phyloP scores from a whole-genome alignment of 2,113 vertebrate species.

The Octodon degus region DNA sequence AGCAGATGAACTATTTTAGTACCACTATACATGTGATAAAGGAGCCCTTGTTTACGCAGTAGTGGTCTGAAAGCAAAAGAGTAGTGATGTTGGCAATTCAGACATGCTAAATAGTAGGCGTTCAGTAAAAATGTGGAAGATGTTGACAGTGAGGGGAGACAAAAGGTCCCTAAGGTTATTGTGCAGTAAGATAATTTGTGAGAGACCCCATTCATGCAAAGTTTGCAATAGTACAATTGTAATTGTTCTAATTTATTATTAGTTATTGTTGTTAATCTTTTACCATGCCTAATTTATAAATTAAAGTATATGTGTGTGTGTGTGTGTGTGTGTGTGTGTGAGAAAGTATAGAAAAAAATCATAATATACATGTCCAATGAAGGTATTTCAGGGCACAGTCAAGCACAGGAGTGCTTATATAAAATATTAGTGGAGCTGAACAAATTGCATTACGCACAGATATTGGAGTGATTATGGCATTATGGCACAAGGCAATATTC shows the following conservation, averaged over 20 bases:
- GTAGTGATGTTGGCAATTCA: background rate
- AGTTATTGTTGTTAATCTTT: background rate
- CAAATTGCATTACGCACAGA: no score
- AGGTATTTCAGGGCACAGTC: background rate
- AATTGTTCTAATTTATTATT: background rate
- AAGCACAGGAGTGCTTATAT: background rate
- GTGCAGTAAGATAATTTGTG: background rate
- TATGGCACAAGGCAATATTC: background rate
- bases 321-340: no score
- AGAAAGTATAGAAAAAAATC: background rate
- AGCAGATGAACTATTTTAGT: background rate
- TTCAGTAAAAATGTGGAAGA: background rate
- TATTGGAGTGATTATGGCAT: background rate
- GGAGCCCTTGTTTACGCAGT: background rate
- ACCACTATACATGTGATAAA: background rate
- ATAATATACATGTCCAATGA: background rate
- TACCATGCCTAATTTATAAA: background rate
- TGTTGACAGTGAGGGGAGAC: background rate
- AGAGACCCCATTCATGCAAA: background rate
- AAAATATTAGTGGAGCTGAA: background rate
- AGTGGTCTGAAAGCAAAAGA: no score
- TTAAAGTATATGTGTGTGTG: background rate
- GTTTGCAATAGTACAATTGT: background rate
- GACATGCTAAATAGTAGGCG: background rate
- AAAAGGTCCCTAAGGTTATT: background rate